These are phyloP conservation scores for Drosophila melanocephala DNA, from an alignment of 2,888 invertebrate genomes.

Conservation along the genomic window DNA sequence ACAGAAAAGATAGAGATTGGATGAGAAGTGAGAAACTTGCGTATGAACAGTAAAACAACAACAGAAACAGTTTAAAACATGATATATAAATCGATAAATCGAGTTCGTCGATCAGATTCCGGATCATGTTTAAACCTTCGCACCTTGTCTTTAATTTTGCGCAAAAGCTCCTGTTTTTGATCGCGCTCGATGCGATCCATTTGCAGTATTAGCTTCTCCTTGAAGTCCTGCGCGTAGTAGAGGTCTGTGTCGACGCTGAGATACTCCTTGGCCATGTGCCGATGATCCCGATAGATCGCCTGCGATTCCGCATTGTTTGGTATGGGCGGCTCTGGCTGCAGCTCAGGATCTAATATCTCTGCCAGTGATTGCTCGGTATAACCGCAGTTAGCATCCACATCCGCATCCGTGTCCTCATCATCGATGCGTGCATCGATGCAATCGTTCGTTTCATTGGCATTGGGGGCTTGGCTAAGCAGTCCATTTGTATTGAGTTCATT, in stretches of 20 bases:
- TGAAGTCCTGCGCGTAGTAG: slow-evolving; percentile 92
- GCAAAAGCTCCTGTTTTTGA: slow-evolving; percentile 82
- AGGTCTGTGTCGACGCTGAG: slow-evolving; percentile 95
- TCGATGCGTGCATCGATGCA: slow-evolving; percentile 22
- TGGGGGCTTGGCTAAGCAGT: slow-evolving; percentile 46
- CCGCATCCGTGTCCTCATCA: slow-evolving; percentile 72
- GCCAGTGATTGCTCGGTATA: slow-evolving; percentile 87
- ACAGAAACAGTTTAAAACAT: background rate
- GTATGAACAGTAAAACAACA: background rate
- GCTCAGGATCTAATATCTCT: slow-evolving; percentile 92
- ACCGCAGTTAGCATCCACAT: slow-evolving; percentile 55
- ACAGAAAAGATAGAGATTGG: background rate
- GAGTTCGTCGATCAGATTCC: background rate
- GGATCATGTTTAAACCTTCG: background rate
- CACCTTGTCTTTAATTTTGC: slow-evolving; percentile 85
- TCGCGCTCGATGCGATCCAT: slow-evolving; percentile 83
- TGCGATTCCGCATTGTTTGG: slow-evolving; percentile 91
- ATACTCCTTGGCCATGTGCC: slow-evolving; percentile 94
- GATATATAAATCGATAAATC: background rate
- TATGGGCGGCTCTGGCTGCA: slow-evolving; percentile 93
- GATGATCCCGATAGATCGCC: slow-evolving; percentile 95
- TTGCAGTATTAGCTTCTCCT: slow-evolving; percentile 89
- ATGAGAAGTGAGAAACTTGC: no score
- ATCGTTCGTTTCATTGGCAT: slow-evolving; percentile 36
- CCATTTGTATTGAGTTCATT: slow-evolving; percentile 53